Percentiles rank a stretch among this genome's conserved stretches.
These are phyloP conservation scores for Naja naja DNA, from an alignment of 2,113 vertebrate species.

Conservation along the genomic window DNA sequence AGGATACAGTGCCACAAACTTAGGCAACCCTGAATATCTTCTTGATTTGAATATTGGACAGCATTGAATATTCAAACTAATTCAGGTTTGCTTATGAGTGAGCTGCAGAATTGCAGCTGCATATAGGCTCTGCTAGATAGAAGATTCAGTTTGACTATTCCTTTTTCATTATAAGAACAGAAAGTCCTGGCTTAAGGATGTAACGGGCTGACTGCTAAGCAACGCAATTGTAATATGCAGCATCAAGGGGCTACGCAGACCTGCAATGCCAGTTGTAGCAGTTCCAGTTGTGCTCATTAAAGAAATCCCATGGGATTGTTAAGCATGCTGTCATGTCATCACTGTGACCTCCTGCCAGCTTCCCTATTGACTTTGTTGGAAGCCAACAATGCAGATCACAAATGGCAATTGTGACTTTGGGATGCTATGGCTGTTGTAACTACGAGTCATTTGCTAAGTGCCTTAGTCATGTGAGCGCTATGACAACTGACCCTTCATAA, in stretches of 20 bases:
- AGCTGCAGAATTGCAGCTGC: neutral
- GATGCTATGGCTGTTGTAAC: neutral
- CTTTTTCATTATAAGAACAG: neutral
- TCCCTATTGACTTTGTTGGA: neutral
- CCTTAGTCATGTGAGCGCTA: neutral
- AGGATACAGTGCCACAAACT: neutral
- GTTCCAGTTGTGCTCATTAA: neutral
- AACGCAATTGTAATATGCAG: neutral
- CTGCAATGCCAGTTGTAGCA: neutral
- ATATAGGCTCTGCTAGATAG: neutral
- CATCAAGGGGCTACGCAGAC: neutral
- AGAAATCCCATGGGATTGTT: neutral
- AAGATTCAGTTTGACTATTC: neutral
- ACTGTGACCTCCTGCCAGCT: neutral
- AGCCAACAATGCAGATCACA: neutral
- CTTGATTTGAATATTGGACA: neutral
- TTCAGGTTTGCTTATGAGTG: neutral
- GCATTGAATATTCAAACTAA: neutral
- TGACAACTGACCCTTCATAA: neutral
- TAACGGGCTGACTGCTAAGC: neutral
- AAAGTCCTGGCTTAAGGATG: neutral
- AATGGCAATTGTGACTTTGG: neutral
- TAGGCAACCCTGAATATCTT: neutral
- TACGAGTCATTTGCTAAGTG: neutral
- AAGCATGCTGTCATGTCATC: neutral